Evolutionary conservation across 2,888 invertebrate genomes (phyloP), one percentile per base, ranked within the genome.

Genomic region (Actias luna): DNA sequence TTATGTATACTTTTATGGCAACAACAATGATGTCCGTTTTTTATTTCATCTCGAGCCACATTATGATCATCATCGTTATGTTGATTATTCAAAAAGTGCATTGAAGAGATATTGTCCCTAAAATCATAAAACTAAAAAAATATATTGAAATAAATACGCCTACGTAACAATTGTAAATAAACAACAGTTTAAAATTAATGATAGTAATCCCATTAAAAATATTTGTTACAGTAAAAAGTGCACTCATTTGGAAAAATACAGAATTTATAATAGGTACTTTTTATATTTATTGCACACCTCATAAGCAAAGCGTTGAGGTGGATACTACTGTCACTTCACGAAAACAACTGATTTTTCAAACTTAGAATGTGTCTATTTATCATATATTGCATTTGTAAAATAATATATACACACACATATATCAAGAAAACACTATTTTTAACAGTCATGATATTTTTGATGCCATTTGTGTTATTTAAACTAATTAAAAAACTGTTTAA

Each of bases 31-130:
- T 42, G 63, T 2, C 59, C 66, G 7, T 55, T 7, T n/a, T 63
- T 64, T 3, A 60, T 31, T 33, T 67, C 65, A 27, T 69, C 64
- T 60, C 67, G 62, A 46, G 64, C 58, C 18, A 59, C 22, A 14
- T 62, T 58, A 52, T 62, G 58, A n/a, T 63, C 61, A 16, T 72
- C 65, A 27, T 65, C 64, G 27, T n/a, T 58, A 16, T 42, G 22
- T 22, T 25, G 39, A 18, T 66, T 74, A 39, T 79, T 76, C 8
- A 75, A 62, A 59, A 79, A 78, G 66, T 84, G 78, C 71, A 85
- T 73, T 1, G 86, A 81, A 10, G 80, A 60, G 31, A 90, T 69
- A 62, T 89, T 90, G 63, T 89, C 87, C 89, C 90, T 88, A 55
- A n/a, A 29, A 29, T n/a, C 70, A 55, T 75, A 73, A 67, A 61